Base-by-base conservation (phyloP, 2,888 invertebrate species). In the Gnatocerus cornutus region DNA sequence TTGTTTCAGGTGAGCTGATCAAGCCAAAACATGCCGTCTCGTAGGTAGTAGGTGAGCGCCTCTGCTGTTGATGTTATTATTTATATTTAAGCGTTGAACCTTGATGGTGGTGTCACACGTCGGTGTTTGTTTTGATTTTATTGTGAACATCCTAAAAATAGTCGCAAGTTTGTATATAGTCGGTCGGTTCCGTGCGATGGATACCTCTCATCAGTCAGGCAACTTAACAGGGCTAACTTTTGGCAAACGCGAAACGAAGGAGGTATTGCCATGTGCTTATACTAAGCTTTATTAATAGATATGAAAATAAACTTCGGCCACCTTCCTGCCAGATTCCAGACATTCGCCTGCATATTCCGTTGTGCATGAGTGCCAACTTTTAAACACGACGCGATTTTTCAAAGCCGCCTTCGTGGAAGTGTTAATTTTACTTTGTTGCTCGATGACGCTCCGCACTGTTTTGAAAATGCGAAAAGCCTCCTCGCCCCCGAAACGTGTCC, bases 271-370 rank as follows among this genome's bases (percentile, higher is more conserved):
- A 72, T 76, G 74, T 76, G 78, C 76, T 79, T 79, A 77, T 70
- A 77, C 75, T 76, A 76, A 72, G 72, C 73, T 75, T 75, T 81
- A 81, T 81, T 81, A 80, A 81, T 81, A 81, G 80, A 78, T 74
- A 75, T 75, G 78, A 81, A 81, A 80, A 81, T 80, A 81, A 80
- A 80, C 79, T 76, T 73, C 72, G 53, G 78, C 76, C 75, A 77
- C 76, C 75, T 77, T 78, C 77, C 76, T 76, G 79, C 76, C 77
- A 78, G 77, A 79, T 80, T 80, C 77, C 79, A 74, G 70, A 69
- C 73, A 71, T 75, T 71, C n/a, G n/a, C n/a, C n/a, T 73, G 70
- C 71, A 71, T 71, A 48, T 37, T 56, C 55, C 69, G 53, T 53
- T 56, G 53, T 56, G 53, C 58, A 56, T 59, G 33, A 33, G 21